Percentiles rank a stretch among this genome's conserved stretches.
These are phyloP conservation scores for Lasiurus borealis DNA, from an alignment of 2,113 vertebrate species.

Conservation along the genomic window DNA sequence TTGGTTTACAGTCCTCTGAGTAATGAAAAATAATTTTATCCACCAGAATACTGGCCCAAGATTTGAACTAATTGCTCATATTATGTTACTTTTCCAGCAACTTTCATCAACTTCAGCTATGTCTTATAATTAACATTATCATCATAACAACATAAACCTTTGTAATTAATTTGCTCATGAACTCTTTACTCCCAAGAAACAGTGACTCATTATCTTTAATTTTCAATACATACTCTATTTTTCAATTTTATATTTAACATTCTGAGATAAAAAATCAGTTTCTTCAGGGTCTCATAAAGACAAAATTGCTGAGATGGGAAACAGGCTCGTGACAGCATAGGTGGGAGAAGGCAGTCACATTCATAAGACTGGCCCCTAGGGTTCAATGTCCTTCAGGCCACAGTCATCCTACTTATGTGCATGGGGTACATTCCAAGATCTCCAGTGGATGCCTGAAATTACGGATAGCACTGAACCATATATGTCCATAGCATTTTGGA, in stretches of 20 bases:
- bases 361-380: no score
- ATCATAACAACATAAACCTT: constrained; percentile 69
- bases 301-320: constrained; percentile 51
- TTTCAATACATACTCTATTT: constrained; percentile 76
- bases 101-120: constrained; percentile 49
- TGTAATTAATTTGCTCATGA: constrained; percentile 73
- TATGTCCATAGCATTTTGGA: no score
- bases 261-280: constrained; percentile 75
- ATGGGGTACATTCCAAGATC: no score
- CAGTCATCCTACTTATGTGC: no score
- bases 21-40: constrained; percentile 54
- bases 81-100: constrained; percentile 57
- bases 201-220: constrained; percentile 74
- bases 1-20: not conserved
- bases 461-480: no score
- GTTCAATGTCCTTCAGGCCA: no score
- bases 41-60: constrained; percentile 3
- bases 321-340: no score
- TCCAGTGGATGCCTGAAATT: no score
- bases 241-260: constrained; percentile 77
- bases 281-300: constrained; percentile 63
- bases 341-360: no score
- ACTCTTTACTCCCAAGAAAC: constrained; percentile 68
- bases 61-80: constrained; percentile 50
- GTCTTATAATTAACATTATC: constrained; percentile 68